Base-by-base conservation (phyloP, 2,113 vertebrate species). In the Heterochromis multidens region DNA sequence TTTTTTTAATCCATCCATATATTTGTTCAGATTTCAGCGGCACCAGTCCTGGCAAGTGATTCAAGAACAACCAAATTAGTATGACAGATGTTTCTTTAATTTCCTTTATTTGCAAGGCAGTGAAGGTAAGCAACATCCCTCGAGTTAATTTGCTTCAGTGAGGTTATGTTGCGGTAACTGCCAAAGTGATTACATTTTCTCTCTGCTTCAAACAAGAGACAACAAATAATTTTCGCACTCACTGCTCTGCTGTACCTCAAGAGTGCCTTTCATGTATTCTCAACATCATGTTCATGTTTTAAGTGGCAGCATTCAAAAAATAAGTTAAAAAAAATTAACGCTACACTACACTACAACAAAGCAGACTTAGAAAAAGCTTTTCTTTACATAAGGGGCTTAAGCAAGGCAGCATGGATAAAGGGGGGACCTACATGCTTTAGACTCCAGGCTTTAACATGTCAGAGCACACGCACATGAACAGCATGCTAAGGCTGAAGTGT, bases 321-420 rank as follows among this genome's bases (percentile, higher is more conserved):
- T 16, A 37, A 1, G 4, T 13, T 37, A 49, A 19, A 67, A 17
- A 72, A 72, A 21, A 21, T 27, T 58, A 87, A 81, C n/a, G 81
- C 4, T 14, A 19, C 25, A 31, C 3, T 29, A 29, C 10, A 4
- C 33, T 17, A n/a, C 33, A 61, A 27, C 52, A 43, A 56, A 33
- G 37, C 35, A 14, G 77, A 54, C 59, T 82, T 43, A 83, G 1
- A 63, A 57, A 11, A n/a, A 84, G 87, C 65, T 54, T 74, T 72
- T 74, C 84, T 88, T 88, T 81, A 87, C 84, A 46, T 78, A 88
- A 91, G 83, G 74, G 80, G 27, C 85, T 93, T 88, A 84, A 80
- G 70, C 70, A 27, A 67, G 43, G 82, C 86, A 1, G 17, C 46
- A 52, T 82, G 88, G 82, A 87, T 92, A 61, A 87, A 77, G 23